Base-by-base conservation (phyloP, 2,888 invertebrate genomes). In the Gryllus longicercus region DNA sequence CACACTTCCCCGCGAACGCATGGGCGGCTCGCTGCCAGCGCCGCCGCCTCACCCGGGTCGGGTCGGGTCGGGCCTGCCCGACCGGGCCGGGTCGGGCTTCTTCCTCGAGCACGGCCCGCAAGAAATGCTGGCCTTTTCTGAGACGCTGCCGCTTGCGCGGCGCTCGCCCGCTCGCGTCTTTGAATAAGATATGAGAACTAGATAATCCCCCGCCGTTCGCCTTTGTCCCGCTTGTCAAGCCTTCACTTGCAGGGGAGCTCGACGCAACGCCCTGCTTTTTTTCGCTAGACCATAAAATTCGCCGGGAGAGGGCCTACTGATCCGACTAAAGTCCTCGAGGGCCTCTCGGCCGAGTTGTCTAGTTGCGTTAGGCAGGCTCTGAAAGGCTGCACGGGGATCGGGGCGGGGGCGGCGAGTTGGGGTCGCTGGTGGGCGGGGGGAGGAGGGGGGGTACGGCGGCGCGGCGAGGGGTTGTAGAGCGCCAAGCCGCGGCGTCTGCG, bases 181-280 rank as follows among this genome's bases (percentile, higher is more conserved):
- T 63, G 63, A 63, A 63, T 63, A 63, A 63, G 63, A 63, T 63
- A 63, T 63, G 63, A 63, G 63, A 63, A 63, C 63, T 63, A 63
- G 63, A 63, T 63, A 63, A 63, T 63, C 63, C 63, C 63, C 63
- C 63, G n/a, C 63, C 63, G 16, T 63, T 18, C 63, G 63, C 63
- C 63, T 63, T 63, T 63, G 63, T 63, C 63, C 63, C n/a, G 63
- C 63, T 38, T 63, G 63, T 63, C 63, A 63, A 63, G 63, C 63
- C 63, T 63, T 63, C 63, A 63, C 63, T 63, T 63, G 63, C 63
- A 63, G 63, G 38, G 38, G 16, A 63, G 63, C n/a, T 14, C 63
- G 63, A 63, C 63, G 63, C 63, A 63, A 63, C 63, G 63, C 63
- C 25, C 16, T 11, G 63, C 63, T 63, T 63, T 63, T 63, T 63